A percentile compares a stretch with the other conserved stretches of the same genome.
Conservation (phyloP, 2,888 invertebrate species). For the Seira musarum region DNA sequence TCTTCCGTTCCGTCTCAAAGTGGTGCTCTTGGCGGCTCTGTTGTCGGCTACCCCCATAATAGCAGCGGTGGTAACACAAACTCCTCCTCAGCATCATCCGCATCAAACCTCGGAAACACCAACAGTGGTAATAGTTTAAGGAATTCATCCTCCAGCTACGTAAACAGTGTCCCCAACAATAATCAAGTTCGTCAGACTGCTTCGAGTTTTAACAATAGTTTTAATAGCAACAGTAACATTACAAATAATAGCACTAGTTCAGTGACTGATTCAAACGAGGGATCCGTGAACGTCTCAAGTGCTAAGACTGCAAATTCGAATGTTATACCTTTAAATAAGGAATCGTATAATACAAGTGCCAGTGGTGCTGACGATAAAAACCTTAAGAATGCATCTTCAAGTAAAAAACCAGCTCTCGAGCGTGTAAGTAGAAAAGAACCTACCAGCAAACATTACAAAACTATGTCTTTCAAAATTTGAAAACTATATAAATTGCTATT, state of each 20-base stretch:
- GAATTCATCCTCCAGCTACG: slow-evolving; percentile 14
- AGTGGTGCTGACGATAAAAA: slow-evolving; percentile 64
- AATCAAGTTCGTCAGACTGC: slow-evolving; percentile 54
- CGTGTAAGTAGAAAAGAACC: slow-evolving; percentile 64
- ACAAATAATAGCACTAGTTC: slow-evolving; percentile 12
- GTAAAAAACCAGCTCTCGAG: slow-evolving; percentile 66
- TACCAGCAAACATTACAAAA: too few relatives aligned
- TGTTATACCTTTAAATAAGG: slow-evolving; percentile 56
- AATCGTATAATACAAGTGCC: slow-evolving; percentile 57
- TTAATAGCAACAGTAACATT: slow-evolving; percentile 11
- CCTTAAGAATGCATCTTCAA: slow-evolving; percentile 51
- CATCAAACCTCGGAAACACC: slow-evolving; percentile 3
- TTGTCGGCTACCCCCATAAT: slow-evolving; percentile 7
- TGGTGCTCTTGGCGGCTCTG: slow-evolving; percentile 32
- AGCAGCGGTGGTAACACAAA: slow-evolving; percentile 36
- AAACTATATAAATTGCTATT: background rate
- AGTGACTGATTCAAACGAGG: slow-evolving; percentile 58
- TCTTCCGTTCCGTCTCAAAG: slow-evolving; percentile 15
- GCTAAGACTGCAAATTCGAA: slow-evolving; percentile 51
- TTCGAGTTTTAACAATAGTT: slow-evolving; percentile 52
- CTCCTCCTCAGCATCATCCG: slow-evolving; percentile 25
- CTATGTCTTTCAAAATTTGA: too few relatives aligned
- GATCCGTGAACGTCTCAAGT: slow-evolving; percentile 43
- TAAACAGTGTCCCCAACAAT: slow-evolving; percentile 51
- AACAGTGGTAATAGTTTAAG: slow-evolving; percentile 5